phyloP scores from a whole-genome alignment of 2,797 vertebrate species.

The Centroberyx gerrardi region DNA sequence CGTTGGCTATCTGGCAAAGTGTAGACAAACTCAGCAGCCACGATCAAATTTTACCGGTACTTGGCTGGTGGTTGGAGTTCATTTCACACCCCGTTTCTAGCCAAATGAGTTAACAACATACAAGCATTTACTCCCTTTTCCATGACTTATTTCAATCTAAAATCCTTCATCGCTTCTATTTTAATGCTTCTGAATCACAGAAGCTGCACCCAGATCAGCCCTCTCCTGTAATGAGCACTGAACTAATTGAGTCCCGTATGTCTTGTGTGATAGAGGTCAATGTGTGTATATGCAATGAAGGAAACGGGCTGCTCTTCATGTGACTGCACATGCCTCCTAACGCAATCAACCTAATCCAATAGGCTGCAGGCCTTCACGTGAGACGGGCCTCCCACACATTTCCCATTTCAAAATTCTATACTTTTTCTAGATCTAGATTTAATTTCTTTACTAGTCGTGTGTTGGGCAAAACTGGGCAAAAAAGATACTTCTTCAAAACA shows the following conservation, averaged over 20 bases:
- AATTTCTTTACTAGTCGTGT: not conserved
- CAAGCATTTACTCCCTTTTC: not conserved
- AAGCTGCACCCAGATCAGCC: not conserved
- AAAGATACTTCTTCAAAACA: not conserved
- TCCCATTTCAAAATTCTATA: not conserved
- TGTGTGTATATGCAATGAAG: not conserved
- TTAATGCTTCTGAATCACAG: not conserved
- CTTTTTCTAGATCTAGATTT: not conserved
- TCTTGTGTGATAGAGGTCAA: conserved; percentile 1
- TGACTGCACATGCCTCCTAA: conserved; percentile 80
- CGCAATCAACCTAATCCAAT: conserved; percentile 82
- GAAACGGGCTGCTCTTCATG: conserved; percentile 60
- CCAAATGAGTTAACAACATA: not conserved
- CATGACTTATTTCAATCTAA: not conserved
- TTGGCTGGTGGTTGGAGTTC: not conserved
- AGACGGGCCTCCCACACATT: conserved; percentile 17
- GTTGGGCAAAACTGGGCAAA: not conserved
- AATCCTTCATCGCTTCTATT: not conserved
- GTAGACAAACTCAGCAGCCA: not conserved
- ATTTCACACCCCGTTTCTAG: not conserved
- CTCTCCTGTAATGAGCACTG: not conserved
- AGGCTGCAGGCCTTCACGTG: conserved; percentile 55
- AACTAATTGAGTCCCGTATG: conserved; percentile 28
- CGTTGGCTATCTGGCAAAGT: not conserved
- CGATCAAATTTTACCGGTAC: not conserved